A percentile compares a stretch with the other conserved stretches of the same genome.
These are phyloP conservation scores for Acanthurus lineatus DNA, from an alignment of 2,797 vertebrate genomes.

Conservation along the genomic window DNA sequence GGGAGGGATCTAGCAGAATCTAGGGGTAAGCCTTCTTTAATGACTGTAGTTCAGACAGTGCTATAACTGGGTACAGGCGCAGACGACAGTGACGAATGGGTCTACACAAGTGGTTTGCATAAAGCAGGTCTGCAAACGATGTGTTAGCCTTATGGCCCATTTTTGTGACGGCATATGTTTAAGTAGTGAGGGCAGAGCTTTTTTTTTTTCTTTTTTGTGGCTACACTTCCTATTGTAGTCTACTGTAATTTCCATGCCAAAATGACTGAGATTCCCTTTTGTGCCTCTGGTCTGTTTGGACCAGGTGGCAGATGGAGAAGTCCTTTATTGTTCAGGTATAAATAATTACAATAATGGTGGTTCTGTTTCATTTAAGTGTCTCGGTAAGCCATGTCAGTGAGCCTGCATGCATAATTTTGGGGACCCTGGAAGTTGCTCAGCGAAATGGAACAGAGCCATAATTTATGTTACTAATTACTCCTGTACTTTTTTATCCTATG, in stretches of 20 bases:
- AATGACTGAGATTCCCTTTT: no score
- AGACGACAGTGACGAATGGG: neutral
- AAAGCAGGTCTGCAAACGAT: neutral
- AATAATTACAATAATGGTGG: slow-evolving; percentile 14
- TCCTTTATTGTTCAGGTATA: neutral
- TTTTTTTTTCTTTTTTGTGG: neutral
- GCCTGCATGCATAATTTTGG: no score
- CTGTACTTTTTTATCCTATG: no score
- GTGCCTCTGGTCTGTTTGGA: neutral
- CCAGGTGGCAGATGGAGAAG: slow-evolving; percentile 2
- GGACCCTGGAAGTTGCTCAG: no score
- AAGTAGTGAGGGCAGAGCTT: neutral
- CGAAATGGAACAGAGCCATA: no score
- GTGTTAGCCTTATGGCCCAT: neutral
- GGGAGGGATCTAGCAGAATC: no score
- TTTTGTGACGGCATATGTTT: neutral
- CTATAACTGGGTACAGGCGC: neutral
- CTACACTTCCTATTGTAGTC: no score
- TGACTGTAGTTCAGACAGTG: neutral
- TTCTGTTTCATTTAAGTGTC: no score
- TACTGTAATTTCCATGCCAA: no score
- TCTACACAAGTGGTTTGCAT: neutral
- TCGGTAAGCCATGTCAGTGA: no score
- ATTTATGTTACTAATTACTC: no score
- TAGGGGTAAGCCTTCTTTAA: neutral